A percentile compares a stretch with the other conserved stretches of the same genome.
Conservation (phyloP, 2,888 invertebrate genomes). For the Neoaliturus tenellus region DNA sequence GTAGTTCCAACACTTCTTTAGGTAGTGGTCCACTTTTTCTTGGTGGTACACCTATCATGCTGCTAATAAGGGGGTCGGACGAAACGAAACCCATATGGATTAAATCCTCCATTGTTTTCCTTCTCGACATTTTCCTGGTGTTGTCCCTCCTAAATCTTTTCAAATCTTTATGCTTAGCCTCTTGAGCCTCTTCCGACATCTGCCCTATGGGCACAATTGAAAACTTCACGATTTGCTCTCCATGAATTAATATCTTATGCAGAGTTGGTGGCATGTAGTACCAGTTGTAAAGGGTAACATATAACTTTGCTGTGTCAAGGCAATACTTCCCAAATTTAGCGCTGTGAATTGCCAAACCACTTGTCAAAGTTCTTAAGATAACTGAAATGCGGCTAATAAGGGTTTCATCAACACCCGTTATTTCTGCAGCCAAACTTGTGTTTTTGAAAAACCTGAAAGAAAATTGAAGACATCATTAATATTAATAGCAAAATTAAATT, state of each 20-base stretch:
- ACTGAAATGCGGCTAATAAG: neutral
- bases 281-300: conserved; percentile 1
- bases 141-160: neutral
- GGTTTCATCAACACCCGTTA: neutral
- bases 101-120: neutral
- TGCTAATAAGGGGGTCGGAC: neutral
- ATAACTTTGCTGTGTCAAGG: neutral
- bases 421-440: neutral
- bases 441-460: neutral
- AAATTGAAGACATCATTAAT: too few species aligned
- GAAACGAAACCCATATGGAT: neutral
- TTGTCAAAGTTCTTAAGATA: neutral
- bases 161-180: neutral
- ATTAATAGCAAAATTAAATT: too few species aligned
- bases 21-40: neutral
- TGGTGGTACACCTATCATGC: neutral
- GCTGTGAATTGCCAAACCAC: neutral
- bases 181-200: conserved; percentile 12
- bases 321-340: neutral
- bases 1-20: neutral
- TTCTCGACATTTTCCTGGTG: conserved; percentile 12
- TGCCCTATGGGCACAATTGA: conserved; percentile 65
- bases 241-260: conserved; percentile 10
- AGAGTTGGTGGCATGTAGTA: conserved; percentile 12
- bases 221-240: neutral